Conservation (phyloP, 1,140 invertebrate genomes). For the Caenorhabditis inopinata region DNA sequence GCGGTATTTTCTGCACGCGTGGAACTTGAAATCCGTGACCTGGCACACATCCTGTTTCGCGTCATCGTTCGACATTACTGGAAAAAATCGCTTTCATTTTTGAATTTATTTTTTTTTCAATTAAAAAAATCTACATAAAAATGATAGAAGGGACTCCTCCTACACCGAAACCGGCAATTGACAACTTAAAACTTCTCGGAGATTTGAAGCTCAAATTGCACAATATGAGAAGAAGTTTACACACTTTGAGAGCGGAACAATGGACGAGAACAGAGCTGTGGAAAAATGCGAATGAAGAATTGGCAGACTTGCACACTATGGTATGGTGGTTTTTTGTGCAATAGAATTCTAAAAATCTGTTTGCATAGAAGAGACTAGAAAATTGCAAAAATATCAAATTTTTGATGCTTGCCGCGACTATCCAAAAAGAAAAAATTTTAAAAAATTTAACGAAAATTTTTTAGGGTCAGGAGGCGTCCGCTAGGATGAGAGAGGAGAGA, state of each 20-base stretch:
- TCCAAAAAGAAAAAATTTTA: too few species aligned
- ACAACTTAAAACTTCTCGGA: not conserved
- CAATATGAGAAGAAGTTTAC: not conserved
- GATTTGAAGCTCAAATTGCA: not conserved
- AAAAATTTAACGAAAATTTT: too few species aligned
- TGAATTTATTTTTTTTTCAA: too few species aligned
- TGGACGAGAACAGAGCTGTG: not conserved
- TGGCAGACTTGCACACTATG: not conserved
- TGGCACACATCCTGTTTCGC: not conserved
- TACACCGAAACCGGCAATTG: not conserved
- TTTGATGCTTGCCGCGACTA: too few species aligned
- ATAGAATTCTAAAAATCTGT: not conserved
- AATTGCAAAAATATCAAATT: not conserved
- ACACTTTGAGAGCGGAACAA: not conserved
- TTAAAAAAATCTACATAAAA: too few species aligned
- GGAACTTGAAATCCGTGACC: conserved; percentile 1
- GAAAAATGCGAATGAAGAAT: not conserved
- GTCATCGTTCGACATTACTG: conserved; percentile 5
- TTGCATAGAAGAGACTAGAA: too few species aligned
- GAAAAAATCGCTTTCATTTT: too few species aligned
- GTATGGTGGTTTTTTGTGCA: not conserved
- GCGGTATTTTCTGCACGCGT: not conserved
- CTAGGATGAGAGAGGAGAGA: not conserved
- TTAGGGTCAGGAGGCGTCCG: too few species aligned
- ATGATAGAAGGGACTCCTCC: too few species aligned